Conservation (phyloP, 2,797 vertebrate genomes). For the Sebastes taczanowskii region DNA sequence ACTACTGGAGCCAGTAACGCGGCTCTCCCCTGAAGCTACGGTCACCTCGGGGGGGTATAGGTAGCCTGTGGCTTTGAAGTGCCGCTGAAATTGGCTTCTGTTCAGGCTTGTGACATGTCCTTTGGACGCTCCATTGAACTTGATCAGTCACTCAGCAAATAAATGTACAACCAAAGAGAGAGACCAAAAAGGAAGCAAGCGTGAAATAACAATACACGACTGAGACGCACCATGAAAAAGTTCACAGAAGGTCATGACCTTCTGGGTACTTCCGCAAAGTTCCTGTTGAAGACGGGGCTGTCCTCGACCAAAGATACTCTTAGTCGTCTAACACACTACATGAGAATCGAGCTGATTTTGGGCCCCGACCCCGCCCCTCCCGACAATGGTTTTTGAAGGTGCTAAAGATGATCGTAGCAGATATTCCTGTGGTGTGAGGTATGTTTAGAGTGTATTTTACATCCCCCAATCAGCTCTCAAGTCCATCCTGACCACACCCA, state of each 20-base stretch:
- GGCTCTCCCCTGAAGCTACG: constrained; percentile 59
- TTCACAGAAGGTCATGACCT: constrained; percentile 17
- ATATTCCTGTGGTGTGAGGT: too few species aligned
- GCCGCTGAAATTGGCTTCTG: constrained; percentile 70
- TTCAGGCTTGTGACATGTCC: constrained; percentile 73
- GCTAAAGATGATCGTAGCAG: too few species aligned
- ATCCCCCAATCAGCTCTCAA: too few species aligned
- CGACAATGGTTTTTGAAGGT: too few species aligned
- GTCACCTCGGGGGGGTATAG: constrained; percentile 65
- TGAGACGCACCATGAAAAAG: constrained; percentile 1
- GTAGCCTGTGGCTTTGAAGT: constrained; percentile 76
- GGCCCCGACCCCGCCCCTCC: too few species aligned
- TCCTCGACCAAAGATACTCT: too few species aligned
- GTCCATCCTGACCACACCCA: too few species aligned
- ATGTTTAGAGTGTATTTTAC: too few species aligned
- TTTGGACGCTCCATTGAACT: constrained; percentile 77
- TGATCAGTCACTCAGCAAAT: constrained; percentile 77
- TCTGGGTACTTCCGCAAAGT: constrained; percentile 7
- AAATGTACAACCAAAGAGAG: constrained; percentile 79
- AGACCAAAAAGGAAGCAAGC: constrained; percentile 35
- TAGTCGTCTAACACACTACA: too few species aligned
- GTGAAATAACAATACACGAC: constrained; percentile 31
- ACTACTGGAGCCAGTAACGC: constrained; percentile 67
- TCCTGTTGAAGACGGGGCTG: not conserved
- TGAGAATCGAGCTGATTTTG: too few species aligned